These are phyloP conservation scores for Lapara coniferarum DNA, from an alignment of 2,888 invertebrate genomes.

Conservation along the genomic window DNA sequence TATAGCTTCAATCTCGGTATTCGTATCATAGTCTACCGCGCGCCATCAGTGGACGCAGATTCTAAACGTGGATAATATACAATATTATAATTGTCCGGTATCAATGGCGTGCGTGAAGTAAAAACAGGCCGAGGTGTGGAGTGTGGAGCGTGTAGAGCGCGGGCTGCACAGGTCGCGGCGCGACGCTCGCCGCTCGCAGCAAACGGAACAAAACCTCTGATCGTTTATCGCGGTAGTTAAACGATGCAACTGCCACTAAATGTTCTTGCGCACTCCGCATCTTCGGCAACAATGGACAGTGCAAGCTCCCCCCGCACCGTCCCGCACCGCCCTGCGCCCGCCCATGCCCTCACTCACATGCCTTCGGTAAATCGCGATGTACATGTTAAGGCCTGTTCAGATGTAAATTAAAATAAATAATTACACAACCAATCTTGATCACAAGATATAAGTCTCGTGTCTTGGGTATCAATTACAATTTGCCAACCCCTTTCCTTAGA, in stretches of 20 bases:
- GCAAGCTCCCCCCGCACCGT: not conserved
- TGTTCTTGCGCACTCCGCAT: conserved; percentile 16
- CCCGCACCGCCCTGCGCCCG: not conserved
- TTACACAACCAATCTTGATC: too few relatives aligned
- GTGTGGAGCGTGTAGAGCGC: too few relatives aligned
- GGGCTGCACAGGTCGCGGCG: not conserved
- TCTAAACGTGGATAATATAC: not conserved
- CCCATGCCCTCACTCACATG: not conserved
- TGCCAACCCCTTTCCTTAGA: too few relatives aligned
- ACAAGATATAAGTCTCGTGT: too few relatives aligned
- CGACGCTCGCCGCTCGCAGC: not conserved
- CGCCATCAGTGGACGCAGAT: too few relatives aligned
- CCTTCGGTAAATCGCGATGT: conserved; percentile 1
- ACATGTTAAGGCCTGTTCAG: too few relatives aligned
- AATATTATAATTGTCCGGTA: not conserved
- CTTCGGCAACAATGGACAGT: not conserved
- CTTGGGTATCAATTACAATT: too few relatives aligned
- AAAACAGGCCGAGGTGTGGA: not conserved
- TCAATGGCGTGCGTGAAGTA: not conserved
- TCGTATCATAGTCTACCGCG: too few relatives aligned
- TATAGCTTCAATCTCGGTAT: too few relatives aligned
- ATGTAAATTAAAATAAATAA: too few relatives aligned
- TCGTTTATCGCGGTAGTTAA: conserved; percentile 22
- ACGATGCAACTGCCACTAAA: conserved; percentile 7
- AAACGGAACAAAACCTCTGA: conserved; percentile 12